Evolutionary conservation across 2,888 invertebrate genomes (phyloP), one percentile per base, ranked within the genome.

Genomic region (Heliconius charithonia): DNA sequence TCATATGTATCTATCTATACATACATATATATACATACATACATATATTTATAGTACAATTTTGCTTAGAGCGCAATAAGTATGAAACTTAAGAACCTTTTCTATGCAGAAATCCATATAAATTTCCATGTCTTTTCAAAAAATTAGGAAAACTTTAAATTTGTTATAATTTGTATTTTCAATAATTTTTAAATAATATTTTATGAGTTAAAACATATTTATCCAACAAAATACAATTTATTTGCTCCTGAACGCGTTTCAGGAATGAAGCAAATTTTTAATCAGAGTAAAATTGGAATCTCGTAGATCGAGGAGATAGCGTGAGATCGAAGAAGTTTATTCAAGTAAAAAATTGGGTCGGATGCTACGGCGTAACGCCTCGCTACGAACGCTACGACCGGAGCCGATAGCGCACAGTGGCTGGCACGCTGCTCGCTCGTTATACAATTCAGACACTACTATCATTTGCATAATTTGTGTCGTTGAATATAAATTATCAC

Each of bases 311-410:
- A 77, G 73, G 65, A 67, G 73, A 73, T 73, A 74, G 74, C 77
- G 45, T 75, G 72, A 75, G 74, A 79, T 78, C 76, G 78, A 77
- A 79, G 75, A 67, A 78, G 73, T 69, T 80, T 72, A 75, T 79
- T 81, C 81, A 75, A 70, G 78, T 77, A 77, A 72, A 77, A 80
- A 81, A 81, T 80, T 81, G 78, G 80, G 75, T 75, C 77, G 77
- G 78, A 45, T 74, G 77, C 79, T 81, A 82, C 80, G 80, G 82
- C 80, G 80, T 84, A 72, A 37, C 59, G 37, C 37, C 72, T 25
- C 27, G 80, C 82, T 84, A 82, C 83, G 82, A 73, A 71, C 41
- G 78, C 80, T 56, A 72, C 75, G 72, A 70, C 41, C 45, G 51
- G 63, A 59, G 56, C 71, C 29, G 62, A 65, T 66, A 56, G n/a